Evolutionary conservation across 2,888 invertebrate species (phyloP).

Genomic region (Pasiphila rectangulata): DNA sequence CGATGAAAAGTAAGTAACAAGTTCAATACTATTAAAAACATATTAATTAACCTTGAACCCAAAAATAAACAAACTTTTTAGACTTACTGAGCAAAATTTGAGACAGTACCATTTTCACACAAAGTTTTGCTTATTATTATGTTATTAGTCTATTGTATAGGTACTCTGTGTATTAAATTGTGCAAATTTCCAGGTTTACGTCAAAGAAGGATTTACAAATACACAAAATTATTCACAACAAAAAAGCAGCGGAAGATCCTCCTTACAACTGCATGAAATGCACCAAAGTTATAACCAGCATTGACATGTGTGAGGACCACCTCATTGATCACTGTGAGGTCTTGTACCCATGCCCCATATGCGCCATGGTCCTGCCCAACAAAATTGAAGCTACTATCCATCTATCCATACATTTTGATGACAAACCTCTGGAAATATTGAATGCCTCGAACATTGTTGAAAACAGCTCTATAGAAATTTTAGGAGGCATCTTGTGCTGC

Average conservation of each 20-base stretch:
- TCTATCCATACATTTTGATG: slow-evolving; percentile 59
- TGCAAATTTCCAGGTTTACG: slow-evolving; percentile 55
- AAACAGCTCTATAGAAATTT: slow-evolving; percentile 64
- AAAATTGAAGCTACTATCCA: slow-evolving; percentile 52
- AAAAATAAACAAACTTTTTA: not conserved
- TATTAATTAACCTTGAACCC: no score
- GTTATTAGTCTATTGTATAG: no score
- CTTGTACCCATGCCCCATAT: slow-evolving; percentile 64
- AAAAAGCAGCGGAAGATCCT: slow-evolving; percentile 45
- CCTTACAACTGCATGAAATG: slow-evolving; percentile 62
- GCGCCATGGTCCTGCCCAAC: slow-evolving; percentile 48
- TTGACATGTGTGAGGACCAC: slow-evolving; percentile 59
- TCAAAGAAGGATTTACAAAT: slow-evolving; percentile 57
- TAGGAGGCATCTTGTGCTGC: slow-evolving; percentile 76
- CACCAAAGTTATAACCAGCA: slow-evolving; percentile 44
- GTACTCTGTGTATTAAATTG: no score
- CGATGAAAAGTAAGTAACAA: slow-evolving; percentile 58
- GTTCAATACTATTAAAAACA: no score
- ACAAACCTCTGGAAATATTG: slow-evolving; percentile 35
- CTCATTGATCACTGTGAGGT: slow-evolving; percentile 57
- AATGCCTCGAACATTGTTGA: slow-evolving; percentile 41
- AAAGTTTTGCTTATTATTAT: no score
- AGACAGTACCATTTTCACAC: no score
- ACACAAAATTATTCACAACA: slow-evolving; percentile 59
- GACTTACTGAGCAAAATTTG: no score